phyloP scores from a whole-genome alignment of 2,888 invertebrate species.

The Crepidodera aurea region DNA sequence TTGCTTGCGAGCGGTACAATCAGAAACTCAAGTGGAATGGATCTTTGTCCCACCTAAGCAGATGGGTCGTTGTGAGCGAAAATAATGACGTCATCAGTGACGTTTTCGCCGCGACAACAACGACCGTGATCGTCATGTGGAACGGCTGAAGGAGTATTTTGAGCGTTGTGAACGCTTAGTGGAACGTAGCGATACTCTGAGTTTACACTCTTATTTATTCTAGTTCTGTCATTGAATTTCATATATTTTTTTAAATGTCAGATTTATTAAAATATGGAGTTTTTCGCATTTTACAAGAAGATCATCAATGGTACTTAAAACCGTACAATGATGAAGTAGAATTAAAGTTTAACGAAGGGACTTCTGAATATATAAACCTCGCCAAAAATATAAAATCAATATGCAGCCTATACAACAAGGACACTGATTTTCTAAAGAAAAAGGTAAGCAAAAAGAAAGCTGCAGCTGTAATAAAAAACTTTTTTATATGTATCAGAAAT shows the following conservation, averaged over 20 bases:
- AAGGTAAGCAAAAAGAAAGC: slow-evolving; percentile 32
- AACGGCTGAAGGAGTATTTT: too few relatives aligned
- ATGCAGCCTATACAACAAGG: slow-evolving; percentile 26
- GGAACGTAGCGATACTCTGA: too few relatives aligned
- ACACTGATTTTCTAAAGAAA: background rate
- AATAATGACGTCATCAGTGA: too few relatives aligned
- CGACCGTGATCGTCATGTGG: too few relatives aligned
- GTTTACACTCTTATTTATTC: too few relatives aligned
- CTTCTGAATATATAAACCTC: slow-evolving; percentile 25
- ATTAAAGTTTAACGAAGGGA: background rate
- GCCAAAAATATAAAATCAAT: slow-evolving; percentile 33
- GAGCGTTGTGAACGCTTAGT: too few relatives aligned
- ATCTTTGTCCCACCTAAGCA: too few relatives aligned
- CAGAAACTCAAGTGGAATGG: too few relatives aligned
- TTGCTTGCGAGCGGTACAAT: too few relatives aligned
- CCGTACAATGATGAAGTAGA: slow-evolving; percentile 14
- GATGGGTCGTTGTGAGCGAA: too few relatives aligned
- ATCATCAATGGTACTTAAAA: slow-evolving; percentile 42
- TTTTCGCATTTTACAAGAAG: slow-evolving; percentile 42
- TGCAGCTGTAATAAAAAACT: slow-evolving; percentile 40
- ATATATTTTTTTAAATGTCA: slow-evolving; percentile 29
- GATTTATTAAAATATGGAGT: slow-evolving; percentile 32
- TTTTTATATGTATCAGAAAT: slow-evolving; percentile 33
- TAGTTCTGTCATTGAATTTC: too few relatives aligned
- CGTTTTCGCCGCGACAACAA: too few relatives aligned